Evolutionary conservation across 2,888 invertebrate species (phyloP).

Genomic region (Idaea straminata): DNA sequence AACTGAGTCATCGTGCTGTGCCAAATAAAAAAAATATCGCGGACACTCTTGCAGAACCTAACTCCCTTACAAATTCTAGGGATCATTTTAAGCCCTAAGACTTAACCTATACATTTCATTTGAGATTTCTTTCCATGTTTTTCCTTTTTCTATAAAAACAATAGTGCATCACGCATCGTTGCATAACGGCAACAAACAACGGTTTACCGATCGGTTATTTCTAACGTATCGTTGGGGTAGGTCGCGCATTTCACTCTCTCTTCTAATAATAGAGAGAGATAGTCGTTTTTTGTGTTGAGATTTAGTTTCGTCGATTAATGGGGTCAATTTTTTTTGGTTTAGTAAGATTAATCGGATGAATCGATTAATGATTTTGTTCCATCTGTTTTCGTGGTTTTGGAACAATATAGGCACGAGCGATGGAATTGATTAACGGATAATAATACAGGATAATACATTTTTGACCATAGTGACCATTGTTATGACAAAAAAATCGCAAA

Average conservation of each 20-base stretch:
- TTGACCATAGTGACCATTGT: too few species aligned
- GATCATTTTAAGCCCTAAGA: too few species aligned
- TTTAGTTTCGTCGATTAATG: background rate
- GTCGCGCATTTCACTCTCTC: background rate
- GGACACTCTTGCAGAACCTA: too few species aligned
- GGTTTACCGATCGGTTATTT: slow-evolving; percentile 3
- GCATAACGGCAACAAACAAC: slow-evolving; percentile 1
- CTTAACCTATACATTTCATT: too few species aligned
- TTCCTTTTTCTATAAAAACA: background rate
- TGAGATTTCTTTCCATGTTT: background rate
- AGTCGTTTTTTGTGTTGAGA: background rate
- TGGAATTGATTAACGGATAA: too few species aligned
- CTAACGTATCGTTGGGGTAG: slow-evolving; percentile 2
- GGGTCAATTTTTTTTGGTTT: background rate
- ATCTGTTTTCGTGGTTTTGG: background rate
- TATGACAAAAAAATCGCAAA: too few species aligned
- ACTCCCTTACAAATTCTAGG: too few species aligned
- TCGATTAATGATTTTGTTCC: background rate
- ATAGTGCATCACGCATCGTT: slow-evolving; percentile 2
- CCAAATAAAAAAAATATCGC: too few species aligned
- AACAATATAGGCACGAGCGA: background rate
- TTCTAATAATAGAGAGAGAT: background rate
- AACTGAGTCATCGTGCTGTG: too few species aligned
- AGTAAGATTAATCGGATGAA: background rate
- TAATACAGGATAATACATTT: too few species aligned